Evolutionary conservation across 2,113 vertebrate genomes (phyloP), one percentile per base, ranked within the genome.

Genomic region (Myotis brandtii): DNA sequence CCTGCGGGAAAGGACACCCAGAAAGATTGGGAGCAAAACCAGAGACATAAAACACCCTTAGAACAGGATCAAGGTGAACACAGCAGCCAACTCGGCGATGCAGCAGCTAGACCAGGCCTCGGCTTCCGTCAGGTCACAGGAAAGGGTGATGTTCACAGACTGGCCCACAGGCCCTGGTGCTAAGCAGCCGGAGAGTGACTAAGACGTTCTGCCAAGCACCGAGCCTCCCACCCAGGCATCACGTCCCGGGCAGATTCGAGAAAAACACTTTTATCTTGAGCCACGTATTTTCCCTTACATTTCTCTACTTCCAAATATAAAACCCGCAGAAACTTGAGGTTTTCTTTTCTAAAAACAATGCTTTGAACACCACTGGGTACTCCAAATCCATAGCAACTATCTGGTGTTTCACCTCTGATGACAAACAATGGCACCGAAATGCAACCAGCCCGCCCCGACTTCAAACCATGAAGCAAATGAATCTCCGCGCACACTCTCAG

Each of bases 1-100:
- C 93, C 99, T 99, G 94, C 8, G n/a, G 72, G 50, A 96, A 94
- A 81, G 92, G 40, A n/a, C 89, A 70, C 70, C 86, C 93, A 76
- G n/a, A 76, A 88, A 86, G 59, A 82, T 56, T 93, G 80, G 43
- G 91, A 96, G 93, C 25, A 90, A 91, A 98, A 97, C 96, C 77
- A 96, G 1, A 66, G 86, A 62, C 95, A 80, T 92, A 79, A 72
- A 93, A 94, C 80, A 96, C 73, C 8, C 62, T 86, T 34, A 54
- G 37, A 30, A 95, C 52, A 59, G 70, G 81, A 76, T 20, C 54
- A 34, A 87, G 34, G 25, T 4, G 20, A 73, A 76, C 81, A 81
- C 62, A 52, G 43, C 5, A 77, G 92, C 86, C 32, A 80, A 12
- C 17, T 72, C 9, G 3, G 1, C 9, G 6, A 48, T 40, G 37